Evolutionary conservation across 2,113 vertebrate genomes (phyloP).

Genomic region (Pituophis catenifer): DNA sequence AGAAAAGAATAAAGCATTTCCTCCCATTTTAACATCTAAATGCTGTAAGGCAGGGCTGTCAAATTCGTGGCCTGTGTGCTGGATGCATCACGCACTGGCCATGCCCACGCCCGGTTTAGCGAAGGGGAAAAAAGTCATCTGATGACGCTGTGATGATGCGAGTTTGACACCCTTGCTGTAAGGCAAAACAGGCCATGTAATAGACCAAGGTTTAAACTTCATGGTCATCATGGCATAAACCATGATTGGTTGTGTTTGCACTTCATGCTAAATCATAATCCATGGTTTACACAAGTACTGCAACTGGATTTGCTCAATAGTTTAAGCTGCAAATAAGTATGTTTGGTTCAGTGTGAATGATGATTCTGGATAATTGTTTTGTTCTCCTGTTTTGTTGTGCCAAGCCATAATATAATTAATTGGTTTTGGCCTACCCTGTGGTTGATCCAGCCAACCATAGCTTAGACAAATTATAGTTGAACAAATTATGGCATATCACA

Average conservation of each 20-base stretch:
- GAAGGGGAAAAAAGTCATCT: too few relatives aligned
- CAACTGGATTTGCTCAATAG: background rate
- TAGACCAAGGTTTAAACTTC: too few relatives aligned
- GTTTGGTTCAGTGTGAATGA: background rate
- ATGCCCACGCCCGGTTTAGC: too few relatives aligned
- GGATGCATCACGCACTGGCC: too few relatives aligned
- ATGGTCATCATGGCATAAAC: background rate
- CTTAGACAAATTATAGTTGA: background rate
- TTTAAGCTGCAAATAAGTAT: background rate
- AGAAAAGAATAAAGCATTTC: background rate
- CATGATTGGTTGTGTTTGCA: background rate
- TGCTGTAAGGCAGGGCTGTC: background rate
- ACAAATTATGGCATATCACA: background rate
- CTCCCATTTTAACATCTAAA: background rate
- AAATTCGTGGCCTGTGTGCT: too few relatives aligned
- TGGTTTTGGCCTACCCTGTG: background rate
- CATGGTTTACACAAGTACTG: background rate
- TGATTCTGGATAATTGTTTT: background rate
- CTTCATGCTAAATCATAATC: background rate
- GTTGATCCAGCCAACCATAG: background rate
- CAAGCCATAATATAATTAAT: background rate
- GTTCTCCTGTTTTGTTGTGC: background rate
- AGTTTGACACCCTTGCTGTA: background rate
- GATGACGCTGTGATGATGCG: too few relatives aligned
- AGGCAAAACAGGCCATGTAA: background rate